These are phyloP conservation scores for Esperia sulphurella DNA, from an alignment of 2,888 invertebrate genomes.

Conservation along the genomic window DNA sequence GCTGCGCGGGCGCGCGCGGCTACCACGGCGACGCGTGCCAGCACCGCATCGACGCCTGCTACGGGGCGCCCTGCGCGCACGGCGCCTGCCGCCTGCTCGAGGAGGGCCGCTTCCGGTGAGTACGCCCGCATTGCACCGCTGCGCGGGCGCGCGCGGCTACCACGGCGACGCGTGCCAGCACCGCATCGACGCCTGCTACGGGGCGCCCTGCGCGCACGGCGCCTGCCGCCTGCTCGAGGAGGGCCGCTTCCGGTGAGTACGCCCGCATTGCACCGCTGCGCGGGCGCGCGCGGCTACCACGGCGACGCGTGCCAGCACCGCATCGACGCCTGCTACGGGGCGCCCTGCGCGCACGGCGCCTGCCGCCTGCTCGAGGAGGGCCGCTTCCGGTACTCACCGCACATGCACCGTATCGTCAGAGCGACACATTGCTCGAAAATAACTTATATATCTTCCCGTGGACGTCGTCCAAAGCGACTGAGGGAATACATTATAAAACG, in stretches of 20 bases:
- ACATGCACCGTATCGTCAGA: too few relatives aligned
- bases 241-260: too few relatives aligned
- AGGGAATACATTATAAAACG: too few relatives aligned
- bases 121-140: too few relatives aligned
- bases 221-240: slow-evolving; percentile 45
- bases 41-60: slow-evolving; percentile 98
- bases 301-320: slow-evolving; percentile 95
- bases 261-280: too few relatives aligned
- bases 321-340: slow-evolving; percentile 99
- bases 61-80: slow-evolving; percentile 97
- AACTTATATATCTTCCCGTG: too few relatives aligned
- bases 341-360: slow-evolving; percentile 95
- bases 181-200: slow-evolving; percentile 99
- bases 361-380: too few relatives aligned
- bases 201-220: slow-evolving; percentile 96
- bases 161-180: slow-evolving; percentile 96
- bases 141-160: slow-evolving; percentile 95
- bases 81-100: slow-evolving; percentile 68
- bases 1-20: slow-evolving; percentile 96
- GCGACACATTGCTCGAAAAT: too few relatives aligned
- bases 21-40: slow-evolving; percentile 97
- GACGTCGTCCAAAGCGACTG: too few relatives aligned
- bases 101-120: too few relatives aligned
- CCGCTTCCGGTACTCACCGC: too few relatives aligned
- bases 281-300: slow-evolving; percentile 96